Conservation (phyloP, 2,888 invertebrate genomes). For the Nymphalis urticae region DNA sequence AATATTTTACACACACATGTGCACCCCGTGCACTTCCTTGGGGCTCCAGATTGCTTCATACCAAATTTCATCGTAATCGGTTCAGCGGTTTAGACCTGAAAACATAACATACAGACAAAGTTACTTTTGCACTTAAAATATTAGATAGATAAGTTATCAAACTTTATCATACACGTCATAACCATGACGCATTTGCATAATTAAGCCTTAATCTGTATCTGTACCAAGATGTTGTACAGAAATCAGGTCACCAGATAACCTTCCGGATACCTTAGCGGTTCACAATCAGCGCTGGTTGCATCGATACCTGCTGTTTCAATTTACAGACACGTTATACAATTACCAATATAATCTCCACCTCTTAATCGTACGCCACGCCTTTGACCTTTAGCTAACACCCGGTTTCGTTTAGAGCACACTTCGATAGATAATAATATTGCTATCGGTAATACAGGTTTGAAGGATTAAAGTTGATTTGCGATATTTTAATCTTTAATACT, state of each 20-base stretch:
- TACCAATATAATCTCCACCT: constrained; percentile 65
- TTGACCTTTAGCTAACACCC: constrained; percentile 54
- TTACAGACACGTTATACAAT: constrained; percentile 72
- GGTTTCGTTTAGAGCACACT: constrained; percentile 17
- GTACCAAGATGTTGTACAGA: constrained; percentile 29
- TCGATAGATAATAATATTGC: constrained; percentile 5
- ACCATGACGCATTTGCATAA: neutral
- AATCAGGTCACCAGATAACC: constrained; percentile 63
- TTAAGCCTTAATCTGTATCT: neutral
- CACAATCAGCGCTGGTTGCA: constrained; percentile 46
- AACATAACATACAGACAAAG: too few relatives aligned
- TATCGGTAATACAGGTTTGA: neutral
- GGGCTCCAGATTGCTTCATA: too few relatives aligned
- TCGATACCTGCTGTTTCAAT: constrained; percentile 77
- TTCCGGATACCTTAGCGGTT: constrained; percentile 47
- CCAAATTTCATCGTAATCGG: too few relatives aligned
- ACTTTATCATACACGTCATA: neutral
- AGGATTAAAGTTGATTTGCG: neutral
- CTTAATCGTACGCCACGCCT: constrained; percentile 66
- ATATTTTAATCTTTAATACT: too few relatives aligned
- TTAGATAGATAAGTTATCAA: too few relatives aligned
- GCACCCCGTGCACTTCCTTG: too few relatives aligned
- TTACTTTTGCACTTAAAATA: too few relatives aligned
- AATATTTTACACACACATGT: too few relatives aligned
- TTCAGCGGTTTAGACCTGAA: too few relatives aligned